Evolutionary conservation across 2,888 invertebrate genomes (phyloP), one percentile per base, ranked within the genome.

Genomic region (Philhelius pedissequus): DNA sequence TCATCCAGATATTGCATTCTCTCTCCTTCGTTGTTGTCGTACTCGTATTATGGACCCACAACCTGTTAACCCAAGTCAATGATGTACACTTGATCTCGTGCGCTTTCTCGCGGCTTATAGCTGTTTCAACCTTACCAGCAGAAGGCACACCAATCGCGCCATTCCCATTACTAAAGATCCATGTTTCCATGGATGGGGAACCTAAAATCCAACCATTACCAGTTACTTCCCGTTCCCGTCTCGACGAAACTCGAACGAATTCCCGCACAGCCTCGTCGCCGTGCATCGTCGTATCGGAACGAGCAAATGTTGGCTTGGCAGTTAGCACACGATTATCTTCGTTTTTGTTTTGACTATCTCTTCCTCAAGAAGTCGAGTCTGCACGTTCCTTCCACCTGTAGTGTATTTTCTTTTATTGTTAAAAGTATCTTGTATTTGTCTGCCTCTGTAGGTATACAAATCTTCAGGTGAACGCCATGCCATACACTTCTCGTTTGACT

Each of bases 311-410:
- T 71, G 84, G 80, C 84, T 84, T 71, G 84, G 80, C 84, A 84
- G 84, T 84, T 84, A 84, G 76, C 84, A 84, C 84, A 80, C 84
- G 80, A 84, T 84, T 84, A 84, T 84, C 84, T 80, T 75, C 84
- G 78, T 80, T 84, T 84, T 84, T 84, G 84, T 84, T 84, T 84
- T 84, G 84, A 76, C 70, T 84, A 80, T 80, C 54, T 76, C 45
- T 84, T 84, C 76, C 64, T 58, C 1, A 5, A 60, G 18, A 60
- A 45, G 45, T 64, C 20, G 40, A 75, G 79, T 79, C 66, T 66
- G 56, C 25, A 62, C 45, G 40, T 32, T 45, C 20, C 32, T 64
- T 50, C 62, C 48, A 69, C 60, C 69, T 69, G 56, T 38, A 20
- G 56, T 56, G 20, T 52, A 18, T 38, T 30, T 62, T 62, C 20